Base-by-base conservation (phyloP, 2,113 vertebrate species). In the Fulmarus glacialis region DNA sequence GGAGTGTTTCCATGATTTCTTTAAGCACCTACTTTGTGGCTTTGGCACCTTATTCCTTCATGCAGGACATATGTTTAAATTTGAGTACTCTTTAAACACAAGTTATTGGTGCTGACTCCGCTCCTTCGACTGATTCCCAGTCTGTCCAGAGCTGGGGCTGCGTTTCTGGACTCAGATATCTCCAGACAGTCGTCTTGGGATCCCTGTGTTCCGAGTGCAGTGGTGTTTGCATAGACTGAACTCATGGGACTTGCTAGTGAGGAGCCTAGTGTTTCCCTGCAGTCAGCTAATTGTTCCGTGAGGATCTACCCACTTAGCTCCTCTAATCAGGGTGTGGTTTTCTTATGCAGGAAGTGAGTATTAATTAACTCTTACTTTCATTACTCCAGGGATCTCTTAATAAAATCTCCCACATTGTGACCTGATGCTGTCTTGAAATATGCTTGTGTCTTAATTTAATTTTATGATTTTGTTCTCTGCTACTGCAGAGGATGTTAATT, bases 281-380 rank as follows among this genome's bases (percentile, higher is more conserved):
- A 60, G 82, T 30, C 55, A 36, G 55, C 45, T 97, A 95, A 97
- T 97, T 96, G 93, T 87, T 97, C 96, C 21, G 2, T n/a, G 55
- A 85, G 91, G 94, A 94, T 59, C 84, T 97, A 16, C 66, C 68
- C 87, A 40, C 81, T 95, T n/a, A 38, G 17, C 67, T 95, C 48
- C 63, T 91, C 75, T 96, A 79, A 73, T 93, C 95, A 81, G 95
- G 84, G 87, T 89, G 81, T 85, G 40, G 70, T 45, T 95, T 95
- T 92, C 85, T 78, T 62, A 9, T 36, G 47, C 21, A 87, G 70
- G 90, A 95, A 91, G 78, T 29, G 62, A 55, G 21, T 55, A 17
- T 94, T 96, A 97, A 97, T 97, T 95, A 95, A 89, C 84, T 97
- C 91, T 83, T 93, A n/a, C 32, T 91, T 95, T 90, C 43, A 23